A percentile compares a stretch with the other conserved stretches of the same genome.
phyloP scores from a whole-genome alignment of 1,140 invertebrate genomes.

The Drosophila repletoides region DNA sequence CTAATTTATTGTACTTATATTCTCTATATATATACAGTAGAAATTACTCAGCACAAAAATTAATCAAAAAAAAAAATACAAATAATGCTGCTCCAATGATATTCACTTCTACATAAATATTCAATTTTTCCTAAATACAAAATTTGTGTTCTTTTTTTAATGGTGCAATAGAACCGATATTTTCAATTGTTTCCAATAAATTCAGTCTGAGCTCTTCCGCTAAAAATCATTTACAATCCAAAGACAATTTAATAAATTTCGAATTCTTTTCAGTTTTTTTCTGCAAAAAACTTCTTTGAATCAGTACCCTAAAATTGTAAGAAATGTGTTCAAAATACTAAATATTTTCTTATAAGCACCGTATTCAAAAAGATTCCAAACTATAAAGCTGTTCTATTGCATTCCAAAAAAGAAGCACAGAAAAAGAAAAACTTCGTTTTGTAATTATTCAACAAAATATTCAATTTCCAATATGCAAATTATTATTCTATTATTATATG shows the following conservation, averaged over 20 bases:
- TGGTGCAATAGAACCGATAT: constrained; percentile 50
- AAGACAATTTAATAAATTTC: no score
- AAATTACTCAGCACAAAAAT: constrained; percentile 21
- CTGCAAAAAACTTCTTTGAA: no score
- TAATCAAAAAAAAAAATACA: constrained; percentile 7
- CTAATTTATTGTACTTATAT: constrained; percentile 13
- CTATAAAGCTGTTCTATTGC: constrained; percentile 22
- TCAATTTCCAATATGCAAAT: constrained; percentile 4
- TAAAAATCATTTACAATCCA: no score
- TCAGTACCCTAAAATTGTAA: no score
- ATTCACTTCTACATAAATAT: constrained; percentile 52
- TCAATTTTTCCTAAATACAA: constrained; percentile 30
- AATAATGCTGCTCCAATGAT: constrained; percentile 46
- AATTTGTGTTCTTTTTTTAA: constrained; percentile 25
- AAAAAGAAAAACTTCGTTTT: constrained; percentile 34
- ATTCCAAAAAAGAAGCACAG: constrained; percentile 25
- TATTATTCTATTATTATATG: constrained; percentile 21
- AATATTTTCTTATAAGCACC: no score
- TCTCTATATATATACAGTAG: constrained; percentile 22
- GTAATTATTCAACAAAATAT: constrained; percentile 51
- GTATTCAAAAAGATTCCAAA: no score
- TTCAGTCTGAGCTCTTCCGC: no score
- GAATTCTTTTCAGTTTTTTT: no score
- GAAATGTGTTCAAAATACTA: no score
- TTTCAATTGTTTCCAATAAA: no score